Percentiles rank a stretch among this genome's conserved stretches.
Conservation (phyloP, 1,140 invertebrate genomes). For the Nasonia longicornis region DNA sequence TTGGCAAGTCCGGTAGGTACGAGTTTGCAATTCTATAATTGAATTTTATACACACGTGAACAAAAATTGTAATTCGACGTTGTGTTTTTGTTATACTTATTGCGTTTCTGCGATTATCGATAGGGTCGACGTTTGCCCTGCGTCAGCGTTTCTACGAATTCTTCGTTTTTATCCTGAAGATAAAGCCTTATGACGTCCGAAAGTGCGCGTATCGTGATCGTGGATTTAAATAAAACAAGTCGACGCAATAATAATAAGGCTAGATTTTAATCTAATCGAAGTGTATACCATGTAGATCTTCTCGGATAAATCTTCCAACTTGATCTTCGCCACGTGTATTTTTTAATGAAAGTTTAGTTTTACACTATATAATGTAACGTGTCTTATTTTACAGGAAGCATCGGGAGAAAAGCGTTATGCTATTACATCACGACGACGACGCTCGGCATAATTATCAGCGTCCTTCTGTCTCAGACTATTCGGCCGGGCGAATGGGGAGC, state of each 20-base stretch:
- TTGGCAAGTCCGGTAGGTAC: slow-evolving; percentile 77
- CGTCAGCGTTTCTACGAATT: no score
- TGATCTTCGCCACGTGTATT: no score
- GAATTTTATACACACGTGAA: no score
- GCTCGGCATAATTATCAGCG: slow-evolving; percentile 87
- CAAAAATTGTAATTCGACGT: no score
- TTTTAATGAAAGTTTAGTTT: no score
- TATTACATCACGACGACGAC: slow-evolving; percentile 94
- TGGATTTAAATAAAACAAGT: neutral
- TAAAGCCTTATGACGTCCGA: neutral
- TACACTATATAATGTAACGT: neutral
- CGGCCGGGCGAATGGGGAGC: slow-evolving; percentile 76
- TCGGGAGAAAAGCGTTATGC: slow-evolving; percentile 82
- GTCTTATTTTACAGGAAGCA: slow-evolving; percentile 61
- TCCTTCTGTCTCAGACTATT: slow-evolving; percentile 86
- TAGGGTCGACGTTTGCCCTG: no score
- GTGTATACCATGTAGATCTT: no score
- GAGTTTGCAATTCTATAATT: neutral
- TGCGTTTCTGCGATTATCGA: no score
- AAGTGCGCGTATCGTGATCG: neutral
- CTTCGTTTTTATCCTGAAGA: neutral
- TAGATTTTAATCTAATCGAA: no score
- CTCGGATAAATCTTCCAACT: no score
- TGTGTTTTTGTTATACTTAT: no score
- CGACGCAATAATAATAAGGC: no score